A percentile compares a stretch with the other conserved stretches of the same genome.
Evolutionary conservation across 35 echinoderm and acorn worm species (phyloP).

Genomic region (Chiridota heheva): DNA sequence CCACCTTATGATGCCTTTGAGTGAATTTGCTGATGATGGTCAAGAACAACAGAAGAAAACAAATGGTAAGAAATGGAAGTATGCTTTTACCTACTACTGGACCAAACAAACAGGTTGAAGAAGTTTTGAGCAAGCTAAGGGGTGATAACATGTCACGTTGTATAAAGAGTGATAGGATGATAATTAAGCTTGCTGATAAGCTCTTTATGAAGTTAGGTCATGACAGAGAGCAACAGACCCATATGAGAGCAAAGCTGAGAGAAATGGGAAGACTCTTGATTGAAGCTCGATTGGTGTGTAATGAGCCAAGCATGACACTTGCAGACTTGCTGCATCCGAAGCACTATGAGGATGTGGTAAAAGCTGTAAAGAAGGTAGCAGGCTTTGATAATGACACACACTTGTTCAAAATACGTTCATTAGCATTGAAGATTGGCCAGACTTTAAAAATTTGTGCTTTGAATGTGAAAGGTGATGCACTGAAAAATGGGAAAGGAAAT

Average conservation of each 20-base stretch:
- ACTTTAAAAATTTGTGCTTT: conserved; percentile 59
- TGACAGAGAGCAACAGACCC: conserved; percentile 10
- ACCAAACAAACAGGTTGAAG: no score
- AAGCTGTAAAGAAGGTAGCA: conserved; percentile 43
- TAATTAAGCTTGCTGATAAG: conserved; percentile 21
- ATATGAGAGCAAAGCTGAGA: conserved; percentile 29
- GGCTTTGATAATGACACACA: conserved; percentile 47
- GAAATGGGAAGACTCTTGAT: conserved; percentile 36
- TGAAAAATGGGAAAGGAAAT: conserved; percentile 37
- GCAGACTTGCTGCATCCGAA: conserved; percentile 36
- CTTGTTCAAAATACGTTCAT: conserved; percentile 41
- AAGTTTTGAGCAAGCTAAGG: neutral
- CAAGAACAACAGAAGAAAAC: no score
- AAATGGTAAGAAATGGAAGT: no score
- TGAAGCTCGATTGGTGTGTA: conserved; percentile 10
- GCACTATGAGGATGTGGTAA: conserved; percentile 48
- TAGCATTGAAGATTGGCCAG: conserved; percentile 71
- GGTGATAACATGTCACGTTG: conserved; percentile 12
- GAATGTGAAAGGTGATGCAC: conserved; percentile 49
- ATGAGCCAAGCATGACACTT: neutral
- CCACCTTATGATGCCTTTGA: no score
- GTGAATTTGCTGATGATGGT: no score
- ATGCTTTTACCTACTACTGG: no score
- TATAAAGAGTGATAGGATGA: conserved; percentile 18
- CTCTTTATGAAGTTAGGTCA: conserved; percentile 7